Percentiles rank a stretch among this genome's conserved stretches.
phyloP scores from a whole-genome alignment of 2,888 invertebrate species.

The Odontothrips loti region DNA sequence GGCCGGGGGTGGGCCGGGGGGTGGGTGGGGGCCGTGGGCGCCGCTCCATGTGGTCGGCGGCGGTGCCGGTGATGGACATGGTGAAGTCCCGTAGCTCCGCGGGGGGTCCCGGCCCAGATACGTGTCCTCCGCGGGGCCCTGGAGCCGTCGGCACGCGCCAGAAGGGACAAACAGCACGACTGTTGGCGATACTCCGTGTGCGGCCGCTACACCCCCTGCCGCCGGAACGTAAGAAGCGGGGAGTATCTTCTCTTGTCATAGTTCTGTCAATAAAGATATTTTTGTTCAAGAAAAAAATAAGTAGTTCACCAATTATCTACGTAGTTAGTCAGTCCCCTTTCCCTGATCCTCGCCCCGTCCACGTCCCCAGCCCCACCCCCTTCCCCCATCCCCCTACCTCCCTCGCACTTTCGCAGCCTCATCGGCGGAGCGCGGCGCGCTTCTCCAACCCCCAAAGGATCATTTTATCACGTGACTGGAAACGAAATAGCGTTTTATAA shows the following conservation, averaged over 20 bases:
- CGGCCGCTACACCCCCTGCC: background rate
- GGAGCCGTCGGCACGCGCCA: background rate
- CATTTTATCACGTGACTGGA: conserved; percentile 26
- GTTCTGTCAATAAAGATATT: no score
- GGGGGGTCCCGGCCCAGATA: no score
- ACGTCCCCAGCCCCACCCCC: conserved; percentile 40
- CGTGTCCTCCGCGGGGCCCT: no score
- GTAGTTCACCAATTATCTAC: no score
- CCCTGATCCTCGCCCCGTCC: no score
- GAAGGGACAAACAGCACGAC: no score
- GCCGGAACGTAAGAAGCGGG: background rate
- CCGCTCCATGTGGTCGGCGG: conserved; percentile 14
- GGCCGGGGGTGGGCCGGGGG: conserved; percentile 31
- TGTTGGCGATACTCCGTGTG: background rate
- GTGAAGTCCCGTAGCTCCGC: no score
- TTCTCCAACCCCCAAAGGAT: conserved; percentile 25
- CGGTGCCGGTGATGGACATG: background rate
- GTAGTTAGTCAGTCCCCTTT: conserved; percentile 35
- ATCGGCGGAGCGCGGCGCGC: conserved; percentile 15
- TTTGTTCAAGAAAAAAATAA: no score
- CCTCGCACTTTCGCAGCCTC: background rate
- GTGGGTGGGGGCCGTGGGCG: conserved; percentile 31
- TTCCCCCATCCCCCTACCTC: background rate
- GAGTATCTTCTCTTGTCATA: no score
- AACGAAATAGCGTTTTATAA: conserved; percentile 27